phyloP scores from a whole-genome alignment of 2,113 vertebrate species.

The Oncorhynchus clarkii region DNA sequence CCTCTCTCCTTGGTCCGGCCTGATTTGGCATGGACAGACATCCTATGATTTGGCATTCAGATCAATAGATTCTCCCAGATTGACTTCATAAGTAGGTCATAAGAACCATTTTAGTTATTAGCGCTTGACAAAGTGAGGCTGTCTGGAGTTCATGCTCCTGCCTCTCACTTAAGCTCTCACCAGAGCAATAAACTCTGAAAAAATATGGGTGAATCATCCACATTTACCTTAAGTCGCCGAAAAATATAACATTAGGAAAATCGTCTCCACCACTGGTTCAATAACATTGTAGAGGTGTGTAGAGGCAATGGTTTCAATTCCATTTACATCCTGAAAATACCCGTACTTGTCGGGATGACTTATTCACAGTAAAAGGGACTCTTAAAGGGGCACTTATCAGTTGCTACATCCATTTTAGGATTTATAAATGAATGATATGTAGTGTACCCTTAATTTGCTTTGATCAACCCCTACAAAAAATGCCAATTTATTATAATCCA shows the following conservation, averaged over 20 bases:
- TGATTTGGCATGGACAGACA: conserved; percentile 43
- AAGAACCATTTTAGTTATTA: conserved; percentile 71
- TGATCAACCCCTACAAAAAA: too few relatives aligned
- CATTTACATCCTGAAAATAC: neutral
- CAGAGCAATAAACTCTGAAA: conserved; percentile 35
- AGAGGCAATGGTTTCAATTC: neutral
- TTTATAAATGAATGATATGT: too few relatives aligned
- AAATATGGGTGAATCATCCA: conserved; percentile 26
- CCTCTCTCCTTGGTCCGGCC: conserved; percentile 11
- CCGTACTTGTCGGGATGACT: neutral
- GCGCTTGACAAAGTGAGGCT: conserved; percentile 49
- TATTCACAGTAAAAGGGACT: neutral
- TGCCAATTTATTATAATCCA: too few relatives aligned
- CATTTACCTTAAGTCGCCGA: neutral
- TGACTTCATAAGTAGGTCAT: conserved; percentile 74
- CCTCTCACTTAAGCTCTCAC: conserved; percentile 41
- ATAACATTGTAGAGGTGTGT: neutral
- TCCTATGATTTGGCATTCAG: conserved; percentile 48
- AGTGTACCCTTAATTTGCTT: too few relatives aligned
- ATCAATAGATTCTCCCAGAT: conserved; percentile 66
- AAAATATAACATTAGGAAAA: neutral
- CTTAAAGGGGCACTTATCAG: neutral
- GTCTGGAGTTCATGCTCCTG: conserved; percentile 60
- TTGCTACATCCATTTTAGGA: too few relatives aligned
- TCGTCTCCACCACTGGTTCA: neutral